Conservation (phyloP, 2,888 invertebrate genomes). For the Coenonympha arcania region DNA sequence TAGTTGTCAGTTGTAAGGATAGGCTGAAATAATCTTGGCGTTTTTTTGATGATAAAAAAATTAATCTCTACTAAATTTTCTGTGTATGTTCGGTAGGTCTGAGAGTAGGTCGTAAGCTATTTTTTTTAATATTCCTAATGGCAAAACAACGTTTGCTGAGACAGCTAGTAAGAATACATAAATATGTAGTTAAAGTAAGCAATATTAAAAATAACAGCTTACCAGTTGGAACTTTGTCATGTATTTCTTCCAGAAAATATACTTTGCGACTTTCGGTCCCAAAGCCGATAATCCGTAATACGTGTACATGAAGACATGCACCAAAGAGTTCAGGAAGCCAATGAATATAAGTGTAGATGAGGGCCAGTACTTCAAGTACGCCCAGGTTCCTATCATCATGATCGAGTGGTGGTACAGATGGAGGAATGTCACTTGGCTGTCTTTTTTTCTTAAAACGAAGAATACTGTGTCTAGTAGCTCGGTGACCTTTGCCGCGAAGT, state of each 20-base stretch:
- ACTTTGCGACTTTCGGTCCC: conserved; percentile 82
- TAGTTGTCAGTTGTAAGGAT: too few relatives aligned
- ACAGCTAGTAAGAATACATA: too few relatives aligned
- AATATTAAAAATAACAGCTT: conserved; percentile 33
- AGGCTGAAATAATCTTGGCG: too few relatives aligned
- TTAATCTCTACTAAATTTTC: too few relatives aligned
- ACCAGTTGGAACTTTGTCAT: conserved; percentile 87
- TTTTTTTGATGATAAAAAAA: too few relatives aligned
- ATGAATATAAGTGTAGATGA: conserved; percentile 82
- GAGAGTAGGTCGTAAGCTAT: too few relatives aligned
- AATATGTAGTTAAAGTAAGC: too few relatives aligned
- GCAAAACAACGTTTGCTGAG: too few relatives aligned
- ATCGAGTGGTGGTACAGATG: conserved; percentile 90
- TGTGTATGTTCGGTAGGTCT: too few relatives aligned
- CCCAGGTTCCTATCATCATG: conserved; percentile 84
- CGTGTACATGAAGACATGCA: conserved; percentile 87
- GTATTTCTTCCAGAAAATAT: conserved; percentile 89
- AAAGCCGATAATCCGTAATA: conserved; percentile 85
- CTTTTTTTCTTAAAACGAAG: conserved; percentile 86
- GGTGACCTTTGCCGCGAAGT: conserved; percentile 82
- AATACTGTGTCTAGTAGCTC: conserved; percentile 88
- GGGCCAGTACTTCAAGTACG: conserved; percentile 81
- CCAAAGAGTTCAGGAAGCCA: conserved; percentile 81
- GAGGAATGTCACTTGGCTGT: conserved; percentile 86
- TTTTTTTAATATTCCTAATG: too few relatives aligned